A percentile compares a stretch with the other conserved stretches of the same genome.
These are phyloP conservation scores for Campylomormyrus numenius DNA, from an alignment of 2,113 vertebrate genomes.

Conservation along the genomic window DNA sequence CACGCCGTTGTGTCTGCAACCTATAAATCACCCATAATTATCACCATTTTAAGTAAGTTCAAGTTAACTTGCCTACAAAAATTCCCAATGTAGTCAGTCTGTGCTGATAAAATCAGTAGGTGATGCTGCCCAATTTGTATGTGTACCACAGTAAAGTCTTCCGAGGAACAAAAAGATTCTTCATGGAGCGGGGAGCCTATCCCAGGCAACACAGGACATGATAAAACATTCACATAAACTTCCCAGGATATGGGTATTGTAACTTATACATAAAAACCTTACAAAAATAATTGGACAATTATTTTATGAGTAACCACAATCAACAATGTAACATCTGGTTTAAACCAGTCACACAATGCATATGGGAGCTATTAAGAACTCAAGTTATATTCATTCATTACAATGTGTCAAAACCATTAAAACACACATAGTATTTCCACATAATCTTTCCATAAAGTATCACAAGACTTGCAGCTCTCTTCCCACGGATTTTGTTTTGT, in stretches of 20 bases:
- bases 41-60: neutral
- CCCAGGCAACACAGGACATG: neutral
- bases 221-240: neutral
- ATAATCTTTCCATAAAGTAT: slow-evolving; percentile 23
- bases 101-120: neutral
- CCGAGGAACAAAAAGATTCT: neutral
- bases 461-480: slow-evolving; percentile 40
- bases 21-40: neutral
- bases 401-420: slow-evolving; percentile 36
- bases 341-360: neutral
- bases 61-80: neutral
- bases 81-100: neutral
- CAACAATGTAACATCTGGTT: neutral
- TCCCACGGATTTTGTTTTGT: slow-evolving; percentile 43
- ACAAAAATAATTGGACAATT: neutral
- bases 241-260: neutral
- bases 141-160: neutral
- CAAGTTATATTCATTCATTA: neutral
- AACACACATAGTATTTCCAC: slow-evolving; percentile 35
- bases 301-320: neutral
- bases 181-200: neutral
- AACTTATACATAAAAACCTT: neutral
- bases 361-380: neutral
- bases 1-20: neutral
- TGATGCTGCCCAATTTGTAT: neutral